Evolutionary conservation across 2,797 vertebrate genomes (phyloP), one percentile per base, ranked within the genome.

Genomic region (Gadopsis bispinosus): DNA sequence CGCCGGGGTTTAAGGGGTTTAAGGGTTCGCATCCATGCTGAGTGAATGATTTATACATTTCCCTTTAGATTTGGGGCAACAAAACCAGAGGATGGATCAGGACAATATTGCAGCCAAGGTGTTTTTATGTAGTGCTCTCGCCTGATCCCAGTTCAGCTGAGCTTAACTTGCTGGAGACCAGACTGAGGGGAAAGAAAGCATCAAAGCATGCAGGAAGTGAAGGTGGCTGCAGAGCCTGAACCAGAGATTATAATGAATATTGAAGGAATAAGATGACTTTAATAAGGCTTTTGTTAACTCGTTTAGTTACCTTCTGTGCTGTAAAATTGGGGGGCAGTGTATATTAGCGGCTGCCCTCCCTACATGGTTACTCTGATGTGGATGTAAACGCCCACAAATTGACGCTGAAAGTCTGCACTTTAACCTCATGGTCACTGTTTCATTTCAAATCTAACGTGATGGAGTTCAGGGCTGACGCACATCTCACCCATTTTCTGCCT

Each of bases 361-460:
- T 13, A 19, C 1, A 56, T 55, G 39, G 22, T n/a, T 66, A 1
- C 7, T 62, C 17, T 63, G 59, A 33, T 45, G 11, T 79, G 10
- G 3, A 41, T 58, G 67, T 43, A 50, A 68, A 69, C 4, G 1
- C 13, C n/a, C 4, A 75, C 14, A 31, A 71, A 55, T 59, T 45
- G 33, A 26, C 58, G 16, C 61, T 50, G 48, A 58, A 79, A 51
- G 68, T 60, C 68, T 72, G 76, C 56, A 19, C 66, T 75, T 75
- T 69, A 41, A 87, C 71, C 29, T 69, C 39, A n/a, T 4, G 9
- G 45, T 48, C 54, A 39, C 19, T 48, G 37, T 69, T 70, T 68
- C 33, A 68, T 77, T 55, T 77, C 4, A 4, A 47, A 73, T n/a
- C n/a, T 33, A 50, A 76, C 58, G 39, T 45, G 43, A 31, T 39